phyloP scores from a whole-genome alignment of 35 echinoderm and acorn worm species.

The Apostichopus japonicus region DNA sequence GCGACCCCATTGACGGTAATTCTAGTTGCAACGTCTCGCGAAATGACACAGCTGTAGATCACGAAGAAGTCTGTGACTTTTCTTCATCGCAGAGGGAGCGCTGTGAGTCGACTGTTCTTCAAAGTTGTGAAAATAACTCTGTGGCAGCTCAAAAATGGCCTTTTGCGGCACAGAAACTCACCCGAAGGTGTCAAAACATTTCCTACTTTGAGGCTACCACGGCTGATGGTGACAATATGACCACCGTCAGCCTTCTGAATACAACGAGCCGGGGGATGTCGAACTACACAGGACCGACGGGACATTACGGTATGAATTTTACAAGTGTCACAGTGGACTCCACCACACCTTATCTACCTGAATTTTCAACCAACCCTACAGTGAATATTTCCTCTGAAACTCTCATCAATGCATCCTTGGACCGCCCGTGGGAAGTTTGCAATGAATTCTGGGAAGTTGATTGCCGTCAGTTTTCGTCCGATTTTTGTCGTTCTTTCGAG shows the following conservation, averaged over 20 bases:
- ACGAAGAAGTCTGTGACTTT: slow-evolving; percentile 14
- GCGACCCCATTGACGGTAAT: neutral
- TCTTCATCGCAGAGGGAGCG: neutral
- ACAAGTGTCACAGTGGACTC: neutral
- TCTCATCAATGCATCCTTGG: neutral
- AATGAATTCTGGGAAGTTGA: neutral
- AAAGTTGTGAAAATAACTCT: slow-evolving; percentile 46
- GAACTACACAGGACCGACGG: neutral
- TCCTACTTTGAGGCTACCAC: neutral
- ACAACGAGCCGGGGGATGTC: neutral
- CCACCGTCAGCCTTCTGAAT: neutral
- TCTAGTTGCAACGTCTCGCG: neutral
- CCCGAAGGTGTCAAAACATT: neutral
- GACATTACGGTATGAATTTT: neutral
- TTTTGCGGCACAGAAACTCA: neutral
- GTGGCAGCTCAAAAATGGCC: slow-evolving; percentile 4
- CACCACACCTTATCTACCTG: neutral
- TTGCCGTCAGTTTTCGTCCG: neutral
- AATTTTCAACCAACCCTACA: neutral
- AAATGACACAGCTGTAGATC: neutral
- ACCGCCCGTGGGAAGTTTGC: neutral
- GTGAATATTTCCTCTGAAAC: neutral
- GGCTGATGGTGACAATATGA: neutral
- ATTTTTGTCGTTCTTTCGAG: neutral
- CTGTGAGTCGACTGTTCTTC: neutral